Evolutionary conservation across 2,888 invertebrate species (phyloP).

Genomic region (Idaea dimidiata): DNA sequence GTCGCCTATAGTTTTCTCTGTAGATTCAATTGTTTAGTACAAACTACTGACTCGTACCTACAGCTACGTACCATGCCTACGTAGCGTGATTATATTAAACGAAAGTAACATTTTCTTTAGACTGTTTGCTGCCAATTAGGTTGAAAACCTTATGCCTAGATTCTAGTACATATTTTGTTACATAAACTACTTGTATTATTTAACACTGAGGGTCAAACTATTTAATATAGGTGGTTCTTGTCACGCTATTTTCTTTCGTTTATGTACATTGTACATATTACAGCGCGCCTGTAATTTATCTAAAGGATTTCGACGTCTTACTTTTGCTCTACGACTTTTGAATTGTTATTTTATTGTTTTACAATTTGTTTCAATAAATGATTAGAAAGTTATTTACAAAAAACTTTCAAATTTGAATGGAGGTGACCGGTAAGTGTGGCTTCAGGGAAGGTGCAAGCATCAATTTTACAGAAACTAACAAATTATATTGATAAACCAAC

Average conservation of each 20-base stretch:
- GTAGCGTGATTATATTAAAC: background rate
- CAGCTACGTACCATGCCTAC: background rate
- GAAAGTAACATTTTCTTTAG: background rate
- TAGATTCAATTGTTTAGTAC: background rate
- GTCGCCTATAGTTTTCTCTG: slow-evolving; percentile 10
- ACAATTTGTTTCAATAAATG: too few relatives aligned
- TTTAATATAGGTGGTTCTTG: background rate
- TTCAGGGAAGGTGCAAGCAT: too few relatives aligned
- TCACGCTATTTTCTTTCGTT: background rate
- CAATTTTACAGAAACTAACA: too few relatives aligned
- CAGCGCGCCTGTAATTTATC: background rate
- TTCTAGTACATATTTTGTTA: background rate
- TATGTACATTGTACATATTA: background rate
- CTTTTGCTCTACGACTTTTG: too few relatives aligned
- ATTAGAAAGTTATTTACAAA: too few relatives aligned
- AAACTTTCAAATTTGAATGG: too few relatives aligned
- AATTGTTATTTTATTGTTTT: too few relatives aligned
- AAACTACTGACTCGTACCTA: background rate
- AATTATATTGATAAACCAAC: too few relatives aligned
- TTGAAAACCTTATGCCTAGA: background rate
- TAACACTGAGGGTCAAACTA: background rate
- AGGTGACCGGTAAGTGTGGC: too few relatives aligned
- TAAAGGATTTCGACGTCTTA: too few relatives aligned
- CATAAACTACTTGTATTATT: background rate
- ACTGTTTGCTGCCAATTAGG: background rate